Conservation (phyloP, 2,797 vertebrate species). For the Varecia variegata region DNA sequence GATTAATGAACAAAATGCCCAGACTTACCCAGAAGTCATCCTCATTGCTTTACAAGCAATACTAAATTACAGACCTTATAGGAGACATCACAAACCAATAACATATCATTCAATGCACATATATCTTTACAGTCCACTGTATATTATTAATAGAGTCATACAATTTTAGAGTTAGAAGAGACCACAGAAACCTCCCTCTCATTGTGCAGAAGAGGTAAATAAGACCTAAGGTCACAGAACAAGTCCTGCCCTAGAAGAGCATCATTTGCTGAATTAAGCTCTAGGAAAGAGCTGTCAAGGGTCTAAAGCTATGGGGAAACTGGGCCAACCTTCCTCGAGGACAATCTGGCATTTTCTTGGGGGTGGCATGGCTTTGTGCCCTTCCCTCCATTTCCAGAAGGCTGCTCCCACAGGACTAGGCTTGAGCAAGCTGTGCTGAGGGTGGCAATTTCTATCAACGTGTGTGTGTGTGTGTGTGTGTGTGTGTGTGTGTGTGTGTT, state of each 20-base stretch:
- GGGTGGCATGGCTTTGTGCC: not conserved
- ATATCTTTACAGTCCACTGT: not conserved
- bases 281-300: not conserved
- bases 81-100: constrained; percentile 50
- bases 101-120: not conserved
- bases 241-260: not conserved
- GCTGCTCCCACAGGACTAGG: not conserved
- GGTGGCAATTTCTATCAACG: constrained; percentile 24
- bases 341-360: constrained; percentile 25
- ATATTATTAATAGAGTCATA: constrained; percentile 18
- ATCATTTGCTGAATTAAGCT: not conserved
- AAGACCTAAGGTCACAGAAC: constrained; percentile 19
- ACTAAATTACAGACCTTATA: constrained; percentile 43
- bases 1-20: constrained; percentile 41
- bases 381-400: constrained; percentile 16
- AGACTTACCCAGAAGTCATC: constrained; percentile 43
- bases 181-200: not conserved
- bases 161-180: not conserved
- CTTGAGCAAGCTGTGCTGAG: constrained; percentile 38
- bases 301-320: not conserved
- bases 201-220: not conserved
- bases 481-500: not conserved
- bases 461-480: not conserved
- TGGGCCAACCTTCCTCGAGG: not conserved
- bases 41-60: constrained; percentile 48